Base-by-base conservation (phyloP, 2,888 invertebrate species). In the Dasysyrphus albostriatus region DNA sequence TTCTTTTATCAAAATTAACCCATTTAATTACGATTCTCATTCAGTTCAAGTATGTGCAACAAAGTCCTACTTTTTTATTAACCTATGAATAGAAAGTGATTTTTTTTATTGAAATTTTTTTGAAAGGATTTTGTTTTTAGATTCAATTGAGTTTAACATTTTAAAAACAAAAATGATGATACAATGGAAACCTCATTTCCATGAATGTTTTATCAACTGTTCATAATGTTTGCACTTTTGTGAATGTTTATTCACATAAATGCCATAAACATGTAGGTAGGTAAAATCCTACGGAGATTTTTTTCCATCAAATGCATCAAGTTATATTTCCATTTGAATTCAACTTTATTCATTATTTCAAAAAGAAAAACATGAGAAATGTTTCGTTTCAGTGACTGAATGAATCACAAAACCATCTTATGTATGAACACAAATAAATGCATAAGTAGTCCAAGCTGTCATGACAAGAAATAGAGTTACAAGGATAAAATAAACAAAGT, bases 131-230 rank as follows among this genome's bases (percentile, higher is more conserved):
- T 51, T 2, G 29, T 12, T 54, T 54, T 29, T n/a, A 32, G 32
- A 32, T 54, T 54, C 7, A 14, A 8, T 8, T 32, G 14, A 32
- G 7, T 29, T 32, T 29, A 2, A 5, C 49, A 24, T 51, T 51
- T 51, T 29, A 12, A 14, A 29, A n/a, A 32, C 6, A 29, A 12
- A 24, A 24, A 24, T 24, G 24, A 14, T 14, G 29, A 29, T 14
- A 51, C 4, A 51, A 29, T 29, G 7, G 7, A 39, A 59, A 61
- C 42, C 39, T 42, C 42, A 61, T 61, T 61, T 61, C 24, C 61
- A 61, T 61, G 61, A 42, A 24, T 42, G 61, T 61, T 61, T 61
- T 42, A 61, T 61, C 61, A 61, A 39, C 61, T 61, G 61, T 61
- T 39, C 61, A 61, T 61, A 61, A 61, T 61, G 39, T 24, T 24